Conservation (phyloP, 2,888 invertebrate species). For the Unio delphinus region DNA sequence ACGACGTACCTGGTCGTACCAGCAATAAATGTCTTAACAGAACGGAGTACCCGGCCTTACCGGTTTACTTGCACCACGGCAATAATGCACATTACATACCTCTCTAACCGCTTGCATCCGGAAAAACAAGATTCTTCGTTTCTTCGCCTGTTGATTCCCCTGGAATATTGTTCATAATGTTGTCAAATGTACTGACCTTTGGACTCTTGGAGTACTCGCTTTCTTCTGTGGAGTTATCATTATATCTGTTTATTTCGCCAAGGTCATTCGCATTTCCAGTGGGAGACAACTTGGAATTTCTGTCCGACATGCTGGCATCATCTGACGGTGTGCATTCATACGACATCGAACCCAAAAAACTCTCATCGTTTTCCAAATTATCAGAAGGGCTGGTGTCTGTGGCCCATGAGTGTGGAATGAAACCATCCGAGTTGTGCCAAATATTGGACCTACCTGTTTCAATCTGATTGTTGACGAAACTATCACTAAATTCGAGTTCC, state of each 20-base stretch:
- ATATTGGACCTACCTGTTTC: constrained; percentile 45
- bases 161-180: constrained; percentile 25
- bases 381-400: constrained; percentile 62
- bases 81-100: no score
- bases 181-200: constrained; percentile 19
- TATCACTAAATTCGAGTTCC: constrained; percentile 56
- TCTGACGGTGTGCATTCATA: constrained; percentile 53
- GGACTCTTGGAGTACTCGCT: neutral
- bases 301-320: constrained; percentile 9
- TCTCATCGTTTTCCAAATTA: constrained; percentile 54
- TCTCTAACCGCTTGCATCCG: constrained; percentile 22
- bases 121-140: constrained; percentile 11
- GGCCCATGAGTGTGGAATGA: constrained; percentile 44
- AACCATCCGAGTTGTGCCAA: constrained; percentile 42
- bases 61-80: no score
- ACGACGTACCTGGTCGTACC: no score
- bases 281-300: no score
- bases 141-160: constrained; percentile 17
- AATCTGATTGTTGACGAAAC: constrained; percentile 40
- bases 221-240: constrained; percentile 8
- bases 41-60: no score
- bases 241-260: constrained; percentile 8
- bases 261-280: no score
- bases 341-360: constrained; percentile 47
- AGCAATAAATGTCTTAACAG: no score